Base-by-base conservation (phyloP, 2,888 invertebrate genomes). In the Drosophila maculinotata region DNA sequence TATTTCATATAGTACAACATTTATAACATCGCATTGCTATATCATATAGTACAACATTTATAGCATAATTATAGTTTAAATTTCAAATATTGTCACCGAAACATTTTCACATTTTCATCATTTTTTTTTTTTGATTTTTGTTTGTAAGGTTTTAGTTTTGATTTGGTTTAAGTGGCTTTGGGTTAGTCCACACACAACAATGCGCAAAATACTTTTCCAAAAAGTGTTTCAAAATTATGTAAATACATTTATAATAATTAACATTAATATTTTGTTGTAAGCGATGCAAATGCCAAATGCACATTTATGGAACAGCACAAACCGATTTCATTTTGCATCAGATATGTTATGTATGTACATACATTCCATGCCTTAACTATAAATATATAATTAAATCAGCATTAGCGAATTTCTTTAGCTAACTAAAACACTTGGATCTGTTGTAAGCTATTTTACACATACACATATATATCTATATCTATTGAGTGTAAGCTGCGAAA, bases 31-130 rank as follows among this genome's bases (percentile, higher is more conserved):
- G 26, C 39, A 39, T 41, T 41, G 33, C 57, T 56, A 56, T 25
- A 57, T 56, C 15, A 15, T 28, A 52, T 30, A 38, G 52, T 69
- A 59, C 67, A 78, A 85, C 82, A 71, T 82, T 76, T 56, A 76
- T 68, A 62, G 74, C 77, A 53, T 62, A 67, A 33, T 64, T 51
- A 28, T 41, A 35, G 41, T 68, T 49, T 56, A 36, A 59, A 42
- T 28, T 66, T 76, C 45, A 57, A 66, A 76, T 80, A 80, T 80
- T 80, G 86, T 86, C 80, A 66, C 58, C 60, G 80, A 83, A 76
- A 76, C 66, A 75, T 81, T 39, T 71, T 70, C 47, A 65, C 58
- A 56, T 51, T 45, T 51, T 42, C 10, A n/a, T 23, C 41, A 23
- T 9, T 10, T 6, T 28, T n/a, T 17, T 9, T 1, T 31, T 23